A percentile compares a stretch with the other conserved stretches of the same genome.
phyloP scores from a whole-genome alignment of 2,888 invertebrate genomes.

The Sarcophaga variegata region DNA sequence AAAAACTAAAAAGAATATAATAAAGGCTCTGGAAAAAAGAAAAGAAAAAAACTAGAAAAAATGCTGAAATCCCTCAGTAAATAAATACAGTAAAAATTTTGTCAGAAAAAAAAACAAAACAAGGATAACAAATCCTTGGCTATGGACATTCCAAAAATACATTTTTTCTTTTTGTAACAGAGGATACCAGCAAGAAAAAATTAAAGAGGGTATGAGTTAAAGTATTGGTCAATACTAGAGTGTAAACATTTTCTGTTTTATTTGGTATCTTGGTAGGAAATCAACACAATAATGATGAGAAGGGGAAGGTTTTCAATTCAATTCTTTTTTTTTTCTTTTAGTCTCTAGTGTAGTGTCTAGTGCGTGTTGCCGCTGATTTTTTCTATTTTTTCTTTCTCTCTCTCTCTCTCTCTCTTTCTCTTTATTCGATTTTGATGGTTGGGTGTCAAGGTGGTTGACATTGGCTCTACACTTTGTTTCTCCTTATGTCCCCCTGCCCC shows the following conservation, averaged over 20 bases:
- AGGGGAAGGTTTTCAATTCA: slow-evolving; percentile 46
- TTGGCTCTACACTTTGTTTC: slow-evolving; percentile 24
- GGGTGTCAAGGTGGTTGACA: slow-evolving; percentile 68
- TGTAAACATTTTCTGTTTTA: slow-evolving; percentile 52
- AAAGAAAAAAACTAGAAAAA: slow-evolving; percentile 66
- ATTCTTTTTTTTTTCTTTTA: slow-evolving; percentile 3
- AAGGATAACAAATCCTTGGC: slow-evolving; percentile 42
- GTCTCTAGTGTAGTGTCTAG: slow-evolving; percentile 36
- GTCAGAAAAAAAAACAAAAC: slow-evolving; percentile 7
- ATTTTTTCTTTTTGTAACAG: slow-evolving; percentile 32
- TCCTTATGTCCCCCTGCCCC: too few relatives aligned
- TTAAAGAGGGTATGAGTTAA: slow-evolving; percentile 44
- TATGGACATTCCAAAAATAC: slow-evolving; percentile 60
- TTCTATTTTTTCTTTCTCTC: too few relatives aligned
- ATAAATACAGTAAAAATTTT: slow-evolving; percentile 49
- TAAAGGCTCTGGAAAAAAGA: slow-evolving; percentile 34
- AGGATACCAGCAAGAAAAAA: neutral
- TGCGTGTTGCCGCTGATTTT: slow-evolving; percentile 50
- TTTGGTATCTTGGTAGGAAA: slow-evolving; percentile 24
- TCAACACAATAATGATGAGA: neutral
- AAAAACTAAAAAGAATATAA: slow-evolving; percentile 37
- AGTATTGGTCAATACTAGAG: slow-evolving; percentile 65
- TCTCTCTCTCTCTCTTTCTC: too few relatives aligned
- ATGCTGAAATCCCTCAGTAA: slow-evolving; percentile 65
- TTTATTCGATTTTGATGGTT: slow-evolving; percentile 42